These are phyloP conservation scores for Opisthocomus hoazin DNA, from an alignment of 2,113 vertebrate genomes.

Conservation along the genomic window DNA sequence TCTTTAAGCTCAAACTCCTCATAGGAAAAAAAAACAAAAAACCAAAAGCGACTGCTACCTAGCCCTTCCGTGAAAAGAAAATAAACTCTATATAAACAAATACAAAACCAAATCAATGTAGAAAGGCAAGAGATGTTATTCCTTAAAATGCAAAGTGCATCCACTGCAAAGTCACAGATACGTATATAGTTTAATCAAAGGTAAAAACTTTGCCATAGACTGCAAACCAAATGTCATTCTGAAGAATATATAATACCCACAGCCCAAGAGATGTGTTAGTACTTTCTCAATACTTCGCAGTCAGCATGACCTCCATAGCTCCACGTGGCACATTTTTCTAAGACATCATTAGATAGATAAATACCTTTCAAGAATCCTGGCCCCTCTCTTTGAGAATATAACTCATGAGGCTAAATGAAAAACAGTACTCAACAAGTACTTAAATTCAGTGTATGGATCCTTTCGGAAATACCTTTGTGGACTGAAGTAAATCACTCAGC, in stretches of 20 bases:
- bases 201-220: background rate
- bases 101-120: background rate
- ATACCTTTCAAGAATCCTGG: background rate
- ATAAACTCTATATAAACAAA: background rate
- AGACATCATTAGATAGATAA: background rate
- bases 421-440: background rate
- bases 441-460: background rate
- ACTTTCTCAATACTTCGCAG: background rate
- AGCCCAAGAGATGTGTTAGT: background rate
- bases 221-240: background rate
- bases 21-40: background rate
- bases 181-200: background rate
- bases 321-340: background rate
- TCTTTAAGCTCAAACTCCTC: background rate
- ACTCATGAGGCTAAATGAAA: background rate
- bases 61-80: background rate
- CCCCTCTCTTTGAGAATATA: background rate
- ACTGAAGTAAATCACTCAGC: background rate
- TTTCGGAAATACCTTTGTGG: background rate
- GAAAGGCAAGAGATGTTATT: background rate
- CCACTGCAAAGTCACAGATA: background rate
- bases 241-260: background rate
- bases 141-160: background rate
- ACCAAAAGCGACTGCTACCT: background rate
- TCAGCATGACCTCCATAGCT: background rate